phyloP scores from a whole-genome alignment of 2,888 invertebrate genomes.

The Odontomyia ornata region DNA sequence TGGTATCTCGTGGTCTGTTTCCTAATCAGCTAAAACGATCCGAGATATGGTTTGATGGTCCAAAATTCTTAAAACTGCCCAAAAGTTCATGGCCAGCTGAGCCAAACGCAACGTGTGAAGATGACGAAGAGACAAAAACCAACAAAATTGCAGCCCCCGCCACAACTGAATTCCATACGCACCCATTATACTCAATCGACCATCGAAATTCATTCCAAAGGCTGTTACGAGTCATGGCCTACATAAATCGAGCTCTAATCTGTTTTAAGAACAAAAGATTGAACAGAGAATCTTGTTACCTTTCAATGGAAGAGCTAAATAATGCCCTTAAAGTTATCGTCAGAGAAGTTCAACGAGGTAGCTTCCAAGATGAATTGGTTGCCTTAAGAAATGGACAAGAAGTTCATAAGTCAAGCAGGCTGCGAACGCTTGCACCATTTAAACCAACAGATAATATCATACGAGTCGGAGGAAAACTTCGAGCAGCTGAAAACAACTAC shows the following conservation, averaged over 20 bases:
- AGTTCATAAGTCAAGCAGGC: background rate
- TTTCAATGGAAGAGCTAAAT: background rate
- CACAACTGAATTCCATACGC: background rate
- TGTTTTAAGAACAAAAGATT: background rate
- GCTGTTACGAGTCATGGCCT: constrained; percentile 1
- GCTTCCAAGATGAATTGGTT: background rate
- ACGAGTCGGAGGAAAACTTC: constrained; percentile 45
- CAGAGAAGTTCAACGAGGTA: background rate
- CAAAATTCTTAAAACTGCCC: background rate
- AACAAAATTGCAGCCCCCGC: background rate
- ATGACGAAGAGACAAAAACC: background rate
- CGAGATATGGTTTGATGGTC: background rate
- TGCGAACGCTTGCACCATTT: constrained; percentile 36
- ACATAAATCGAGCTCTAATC: background rate
- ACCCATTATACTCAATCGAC: background rate
- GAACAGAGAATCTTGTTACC: background rate
- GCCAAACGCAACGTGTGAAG: background rate
- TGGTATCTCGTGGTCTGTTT: background rate
- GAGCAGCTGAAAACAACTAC: constrained; percentile 18
- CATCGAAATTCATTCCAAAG: constrained; percentile 9
- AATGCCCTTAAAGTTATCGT: background rate
- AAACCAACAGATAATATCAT: constrained; percentile 32
- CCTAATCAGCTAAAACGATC: background rate
- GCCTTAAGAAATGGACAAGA: background rate
- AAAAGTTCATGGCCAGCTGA: background rate